Conservation (phyloP, 1,140 invertebrate species). For the Maconellicoccus hirsutus region DNA sequence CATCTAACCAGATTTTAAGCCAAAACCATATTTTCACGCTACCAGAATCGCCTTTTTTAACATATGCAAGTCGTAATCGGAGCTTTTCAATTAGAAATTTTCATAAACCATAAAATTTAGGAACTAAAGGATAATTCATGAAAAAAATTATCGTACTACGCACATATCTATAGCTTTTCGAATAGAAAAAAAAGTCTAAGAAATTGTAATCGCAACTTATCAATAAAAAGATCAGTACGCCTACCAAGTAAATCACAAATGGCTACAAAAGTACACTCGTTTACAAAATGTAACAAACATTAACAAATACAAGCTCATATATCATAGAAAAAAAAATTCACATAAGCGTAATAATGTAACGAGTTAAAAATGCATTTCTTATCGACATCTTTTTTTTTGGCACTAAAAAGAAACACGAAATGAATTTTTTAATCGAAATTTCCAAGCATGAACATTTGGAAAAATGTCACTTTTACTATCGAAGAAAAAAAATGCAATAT, state of each 20-base stretch:
- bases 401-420: no score
- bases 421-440: no score
- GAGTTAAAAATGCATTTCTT: neutral
- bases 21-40: neutral
- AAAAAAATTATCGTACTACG: neutral
- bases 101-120: neutral
- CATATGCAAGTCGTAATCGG: neutral
- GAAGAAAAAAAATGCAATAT: neutral
- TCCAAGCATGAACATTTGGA: neutral
- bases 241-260: conserved; percentile 4
- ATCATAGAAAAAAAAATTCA: neutral
- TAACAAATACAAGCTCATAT: conserved; percentile 3
- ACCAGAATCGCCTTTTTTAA: neutral
- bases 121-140: neutral
- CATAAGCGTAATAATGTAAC: conserved; percentile 9
- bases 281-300: conserved; percentile 9
- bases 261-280: neutral
- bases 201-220: neutral
- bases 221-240: conserved; percentile 8
- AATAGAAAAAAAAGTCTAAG: neutral
- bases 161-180: no score
- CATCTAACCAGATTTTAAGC: no score
- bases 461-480: neutral
- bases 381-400: neutral
- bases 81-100: neutral